A percentile compares a stretch with the other conserved stretches of the same genome.
phyloP scores from a whole-genome alignment of 2,113 vertebrate species.

The Gnathonemus echidnorhynchus region DNA sequence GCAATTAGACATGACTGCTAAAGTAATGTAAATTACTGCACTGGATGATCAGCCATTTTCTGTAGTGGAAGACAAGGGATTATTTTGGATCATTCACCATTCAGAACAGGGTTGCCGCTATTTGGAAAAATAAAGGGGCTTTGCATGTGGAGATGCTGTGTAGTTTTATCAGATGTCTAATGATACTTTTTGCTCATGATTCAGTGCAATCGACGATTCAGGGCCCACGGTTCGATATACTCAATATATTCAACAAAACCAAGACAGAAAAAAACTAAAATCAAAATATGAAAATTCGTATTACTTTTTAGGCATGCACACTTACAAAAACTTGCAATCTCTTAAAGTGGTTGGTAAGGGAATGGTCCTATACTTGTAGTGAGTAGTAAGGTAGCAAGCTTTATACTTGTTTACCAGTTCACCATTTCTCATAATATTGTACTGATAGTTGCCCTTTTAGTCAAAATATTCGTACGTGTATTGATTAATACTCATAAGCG shows the following conservation, averaged over 20 bases:
- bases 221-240: not conserved
- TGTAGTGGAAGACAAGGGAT: not conserved
- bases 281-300: not conserved
- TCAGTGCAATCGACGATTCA: not conserved
- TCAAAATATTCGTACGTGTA: not conserved
- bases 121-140: not conserved
- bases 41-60: not conserved
- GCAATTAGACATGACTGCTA: not conserved
- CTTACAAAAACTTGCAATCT: not conserved
- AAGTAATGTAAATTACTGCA: not conserved
- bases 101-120: not conserved
- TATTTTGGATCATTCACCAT: not conserved
- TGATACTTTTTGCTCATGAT: not conserved
- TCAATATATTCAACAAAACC: not conserved
- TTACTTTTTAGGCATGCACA: not conserved
- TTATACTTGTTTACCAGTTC: not conserved
- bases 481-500: not conserved
- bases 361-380: not conserved
- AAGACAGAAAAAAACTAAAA: not conserved
- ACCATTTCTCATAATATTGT: not conserved
- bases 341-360: not conserved
- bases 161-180: not conserved
- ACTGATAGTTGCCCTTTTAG: not conserved
- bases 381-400: not conserved
- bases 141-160: not conserved